These are phyloP conservation scores for Medauroidea extradentata DNA, from an alignment of 1,140 invertebrate genomes.

Conservation along the genomic window DNA sequence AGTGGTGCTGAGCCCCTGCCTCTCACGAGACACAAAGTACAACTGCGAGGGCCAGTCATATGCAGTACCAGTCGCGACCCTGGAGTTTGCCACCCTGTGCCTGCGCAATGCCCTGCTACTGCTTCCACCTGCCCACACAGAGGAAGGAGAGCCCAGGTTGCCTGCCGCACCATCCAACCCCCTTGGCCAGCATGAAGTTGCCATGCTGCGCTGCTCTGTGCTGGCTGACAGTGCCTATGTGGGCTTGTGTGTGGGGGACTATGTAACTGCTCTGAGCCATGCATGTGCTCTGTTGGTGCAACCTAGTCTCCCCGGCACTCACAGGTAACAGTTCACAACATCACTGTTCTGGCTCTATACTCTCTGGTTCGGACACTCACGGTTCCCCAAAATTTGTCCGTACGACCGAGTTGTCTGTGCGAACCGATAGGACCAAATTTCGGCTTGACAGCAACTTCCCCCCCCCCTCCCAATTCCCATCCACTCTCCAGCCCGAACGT, in stretches of 20 bases:
- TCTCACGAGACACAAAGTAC: conserved; percentile 52
- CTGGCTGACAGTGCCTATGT: conserved; percentile 79
- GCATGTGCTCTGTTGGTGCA: conserved; percentile 64
- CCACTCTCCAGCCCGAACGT: too few relatives aligned
- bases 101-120: conserved; percentile 77
- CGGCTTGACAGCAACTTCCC: too few relatives aligned
- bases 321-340: too few relatives aligned
- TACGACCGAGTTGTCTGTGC: too few relatives aligned
- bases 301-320: conserved; percentile 57
- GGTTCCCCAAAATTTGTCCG: too few relatives aligned
- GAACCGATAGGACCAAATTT: too few relatives aligned
- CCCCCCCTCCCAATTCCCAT: too few relatives aligned
- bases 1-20: conserved; percentile 54
- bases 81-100: conserved; percentile 86
- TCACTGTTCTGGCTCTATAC: too few relatives aligned
- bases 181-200: conserved; percentile 9
- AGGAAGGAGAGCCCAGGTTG: background rate
- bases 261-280: conserved; percentile 71
- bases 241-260: conserved; percentile 78
- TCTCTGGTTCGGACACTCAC: too few relatives aligned
- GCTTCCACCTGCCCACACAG: conserved; percentile 34
- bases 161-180: conserved; percentile 17
- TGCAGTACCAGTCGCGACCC: conserved; percentile 78
- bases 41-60: conserved; percentile 61
- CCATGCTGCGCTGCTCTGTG: conserved; percentile 53